Evolutionary conservation across 2,797 vertebrate genomes (phyloP).

Genomic region (Trematomus bernacchii): DNA sequence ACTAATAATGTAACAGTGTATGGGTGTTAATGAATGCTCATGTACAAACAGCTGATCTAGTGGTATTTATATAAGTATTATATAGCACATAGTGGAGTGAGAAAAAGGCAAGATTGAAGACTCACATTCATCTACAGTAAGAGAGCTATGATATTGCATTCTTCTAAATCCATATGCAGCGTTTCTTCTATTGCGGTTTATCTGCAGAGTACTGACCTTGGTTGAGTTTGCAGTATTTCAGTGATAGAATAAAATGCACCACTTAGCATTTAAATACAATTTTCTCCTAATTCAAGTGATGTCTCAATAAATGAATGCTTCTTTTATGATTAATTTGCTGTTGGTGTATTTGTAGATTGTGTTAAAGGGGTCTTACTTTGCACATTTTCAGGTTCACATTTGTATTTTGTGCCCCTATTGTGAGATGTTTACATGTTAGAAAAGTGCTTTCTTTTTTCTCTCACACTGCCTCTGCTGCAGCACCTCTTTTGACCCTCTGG

Average conservation of each 20-base stretch:
- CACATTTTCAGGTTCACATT: too few relatives aligned
- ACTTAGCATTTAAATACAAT: constrained; percentile 20
- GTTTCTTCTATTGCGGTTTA: background rate
- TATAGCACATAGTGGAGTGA: background rate
- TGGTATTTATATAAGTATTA: constrained; percentile 7
- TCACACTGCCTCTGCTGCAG: too few relatives aligned
- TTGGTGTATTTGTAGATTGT: background rate
- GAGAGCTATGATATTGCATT: background rate
- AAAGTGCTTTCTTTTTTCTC: too few relatives aligned
- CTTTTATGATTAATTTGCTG: constrained; percentile 14
- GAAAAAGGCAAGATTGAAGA: constrained; percentile 1
- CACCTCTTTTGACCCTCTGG: too few relatives aligned
- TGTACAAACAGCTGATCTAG: constrained; percentile 10
- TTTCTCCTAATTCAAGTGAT: constrained; percentile 23
- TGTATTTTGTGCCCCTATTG: too few relatives aligned
- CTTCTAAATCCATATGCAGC: background rate
- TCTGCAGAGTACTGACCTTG: background rate
- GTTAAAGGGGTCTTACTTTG: background rate
- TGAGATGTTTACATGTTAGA: too few relatives aligned
- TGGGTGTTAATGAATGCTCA: constrained; percentile 30
- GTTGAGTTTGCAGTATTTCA: constrained; percentile 9
- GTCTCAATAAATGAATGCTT: background rate
- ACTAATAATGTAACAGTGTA: constrained; percentile 29
- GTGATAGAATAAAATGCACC: background rate
- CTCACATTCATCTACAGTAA: background rate